Base-by-base conservation (phyloP, 2,797 vertebrate species). In the Enteromius mattozi region DNA sequence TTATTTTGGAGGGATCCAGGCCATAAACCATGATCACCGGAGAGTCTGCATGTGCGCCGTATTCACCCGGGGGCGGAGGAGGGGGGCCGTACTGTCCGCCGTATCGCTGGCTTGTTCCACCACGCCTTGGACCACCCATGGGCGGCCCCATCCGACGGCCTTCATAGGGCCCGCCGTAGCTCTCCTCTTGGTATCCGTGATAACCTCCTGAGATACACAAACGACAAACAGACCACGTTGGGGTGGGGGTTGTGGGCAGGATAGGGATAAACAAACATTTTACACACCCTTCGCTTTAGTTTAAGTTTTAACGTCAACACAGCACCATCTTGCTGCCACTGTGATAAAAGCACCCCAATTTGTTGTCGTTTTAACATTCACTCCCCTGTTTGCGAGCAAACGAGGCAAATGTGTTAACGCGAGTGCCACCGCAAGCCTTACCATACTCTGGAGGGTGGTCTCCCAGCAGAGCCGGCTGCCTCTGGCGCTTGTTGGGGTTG, bases 11-110 rank as follows among this genome's bases (percentile, higher is more conserved):
- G 0, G 97, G 96, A 83, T 98, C 97, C 80, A 98, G 92, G 69
- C 97, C 97, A 21, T 99, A 99, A 14, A 98, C 96, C 97, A 98
- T 98, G 45, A 99, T 94, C 51, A 99, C 97, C 0, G 97, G 96
- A 16, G 97, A 98, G 92, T 97, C 97, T 0, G 97, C 96, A 4
- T 98, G 97, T 49, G 97, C 95, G 6, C 97, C 96, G 0, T 97
- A 98, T 80, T 98, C 96, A 0, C 86, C 88, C 1, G 88, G 86
- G 0, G 88, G 88, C 7, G 96, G 96, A 0, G 96, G 96, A 0
- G 96, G 96, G 0, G 96, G 96, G 40, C 96, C 97, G 2, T 97
- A 97, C 35, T 97, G 96, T 6, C 95, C 93, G 1, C 95, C 94
- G 0, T 97, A 98, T 7, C 96, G 96, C 86, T 95, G 94, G 86